A percentile compares a stretch with the other conserved stretches of the same genome.
Evolutionary conservation across 2,113 vertebrate genomes (phyloP).

Genomic region (Gnathonemus echidnorhynchus): DNA sequence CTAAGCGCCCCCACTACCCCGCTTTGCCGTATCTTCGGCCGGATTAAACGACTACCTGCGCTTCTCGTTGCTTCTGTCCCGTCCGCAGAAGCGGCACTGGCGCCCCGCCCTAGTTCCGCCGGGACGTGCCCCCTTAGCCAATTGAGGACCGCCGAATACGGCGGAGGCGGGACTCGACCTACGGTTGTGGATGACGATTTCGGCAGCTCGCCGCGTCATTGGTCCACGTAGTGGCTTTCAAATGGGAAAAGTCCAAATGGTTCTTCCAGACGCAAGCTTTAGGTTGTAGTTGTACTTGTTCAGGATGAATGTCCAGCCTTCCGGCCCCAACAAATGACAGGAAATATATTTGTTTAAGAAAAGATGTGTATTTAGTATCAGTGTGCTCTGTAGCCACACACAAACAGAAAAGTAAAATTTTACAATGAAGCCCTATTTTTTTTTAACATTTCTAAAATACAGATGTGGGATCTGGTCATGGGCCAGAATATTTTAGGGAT

Average conservation of each 20-base stretch:
- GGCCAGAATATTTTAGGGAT: not conserved
- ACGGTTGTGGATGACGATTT: not conserved
- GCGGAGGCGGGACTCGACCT: not conserved
- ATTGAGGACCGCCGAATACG: constrained; percentile 25
- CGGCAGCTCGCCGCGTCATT: not conserved
- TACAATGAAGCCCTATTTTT: not conserved
- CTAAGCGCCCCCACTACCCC: not conserved
- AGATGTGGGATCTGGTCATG: not conserved
- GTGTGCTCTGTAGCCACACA: not conserved
- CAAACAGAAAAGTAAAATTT: not conserved
- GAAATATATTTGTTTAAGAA: not conserved
- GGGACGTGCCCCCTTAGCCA: constrained; percentile 36
- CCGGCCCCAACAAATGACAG: not conserved
- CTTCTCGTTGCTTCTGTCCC: constrained; percentile 44
- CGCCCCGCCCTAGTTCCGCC: constrained; percentile 32
- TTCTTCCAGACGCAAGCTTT: not conserved
- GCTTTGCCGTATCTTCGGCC: not conserved
- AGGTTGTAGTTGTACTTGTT: not conserved
- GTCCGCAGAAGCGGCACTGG: constrained; percentile 22
- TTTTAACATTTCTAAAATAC: not conserved
- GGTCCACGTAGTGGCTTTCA: not conserved
- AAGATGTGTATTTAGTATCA: not conserved
- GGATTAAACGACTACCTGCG: not conserved
- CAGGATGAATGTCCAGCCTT: not conserved
- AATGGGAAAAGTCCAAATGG: not conserved